These are phyloP conservation scores for Epizoanthus stellaris DNA, from an alignment of 92 coral and sea anemone genomes.

Conservation along the genomic window DNA sequence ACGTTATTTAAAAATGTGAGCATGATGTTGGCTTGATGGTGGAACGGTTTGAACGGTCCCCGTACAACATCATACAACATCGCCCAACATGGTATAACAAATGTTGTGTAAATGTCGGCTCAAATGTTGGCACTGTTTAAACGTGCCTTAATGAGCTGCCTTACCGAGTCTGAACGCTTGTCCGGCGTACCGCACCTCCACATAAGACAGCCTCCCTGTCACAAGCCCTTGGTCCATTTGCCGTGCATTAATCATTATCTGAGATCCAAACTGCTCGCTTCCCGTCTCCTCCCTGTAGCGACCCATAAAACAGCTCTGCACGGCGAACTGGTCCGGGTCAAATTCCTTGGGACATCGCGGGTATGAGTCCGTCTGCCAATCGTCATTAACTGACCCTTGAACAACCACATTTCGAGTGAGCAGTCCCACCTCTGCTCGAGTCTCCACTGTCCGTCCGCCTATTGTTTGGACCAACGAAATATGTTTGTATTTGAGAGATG, in stretches of 20 bases:
- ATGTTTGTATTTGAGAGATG: constrained; percentile 75
- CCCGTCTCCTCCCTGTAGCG: constrained; percentile 71
- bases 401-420: constrained; percentile 96
- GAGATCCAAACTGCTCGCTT: constrained; percentile 88
- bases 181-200: constrained; percentile 90
- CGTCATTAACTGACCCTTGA: constrained; percentile 85
- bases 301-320: constrained; percentile 88
- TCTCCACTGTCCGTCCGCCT: constrained; percentile 72
- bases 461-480: constrained; percentile 76
- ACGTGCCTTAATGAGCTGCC: neutral
- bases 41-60: too few species aligned
- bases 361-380: constrained; percentile 65
- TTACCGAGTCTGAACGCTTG: constrained; percentile 88
- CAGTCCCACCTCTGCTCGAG: constrained; percentile 93
- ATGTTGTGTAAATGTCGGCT: too few species aligned
- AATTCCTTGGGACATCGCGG: constrained; percentile 77
- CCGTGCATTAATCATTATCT: constrained; percentile 88
- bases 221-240: constrained; percentile 80
- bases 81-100: too few species aligned
- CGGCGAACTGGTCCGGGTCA: constrained; percentile 89
- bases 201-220: constrained; percentile 81
- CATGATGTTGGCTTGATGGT: too few species aligned
- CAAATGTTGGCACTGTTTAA: too few species aligned
- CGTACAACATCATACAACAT: too few species aligned
- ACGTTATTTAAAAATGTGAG: too few species aligned